Conservation (phyloP, 1,140 invertebrate genomes). For the Agrypnia vestita region DNA sequence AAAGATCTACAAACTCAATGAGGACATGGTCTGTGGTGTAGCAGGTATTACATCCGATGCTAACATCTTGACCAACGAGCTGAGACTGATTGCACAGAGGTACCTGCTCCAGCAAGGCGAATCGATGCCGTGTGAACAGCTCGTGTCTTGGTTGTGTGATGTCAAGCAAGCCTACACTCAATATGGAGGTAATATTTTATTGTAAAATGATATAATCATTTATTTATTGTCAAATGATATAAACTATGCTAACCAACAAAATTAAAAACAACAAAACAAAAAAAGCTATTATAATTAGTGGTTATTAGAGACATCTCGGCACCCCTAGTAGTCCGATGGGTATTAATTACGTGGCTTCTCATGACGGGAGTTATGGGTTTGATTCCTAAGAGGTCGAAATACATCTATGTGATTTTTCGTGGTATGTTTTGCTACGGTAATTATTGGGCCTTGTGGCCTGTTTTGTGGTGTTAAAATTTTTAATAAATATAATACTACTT, state of each 20-base stretch:
- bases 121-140: conserved; percentile 98
- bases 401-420: no score
- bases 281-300: no score
- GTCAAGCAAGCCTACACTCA: conserved; percentile 99
- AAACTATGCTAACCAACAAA: neutral
- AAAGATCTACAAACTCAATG: conserved; percentile 98
- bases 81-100: conserved; percentile 94
- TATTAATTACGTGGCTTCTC: no score
- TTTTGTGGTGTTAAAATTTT: no score
- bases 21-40: conserved; percentile 99
- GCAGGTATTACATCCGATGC: conserved; percentile 99
- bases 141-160: conserved; percentile 98
- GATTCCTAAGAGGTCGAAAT: no score
- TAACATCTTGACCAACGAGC: conserved; percentile 98
- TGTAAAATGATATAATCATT: neutral
- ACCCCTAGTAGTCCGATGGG: no score
- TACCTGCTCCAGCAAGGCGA: conserved; percentile 96
- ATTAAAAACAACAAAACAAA: no score
- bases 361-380: no score
- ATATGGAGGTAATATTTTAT: conserved; percentile 87
- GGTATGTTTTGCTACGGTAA: no score
- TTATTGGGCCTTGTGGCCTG: no score
- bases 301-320: no score
- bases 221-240: neutral
- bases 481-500: no score